Conservation (phyloP, 2,888 invertebrate genomes). For the Geophilus truncorum region DNA sequence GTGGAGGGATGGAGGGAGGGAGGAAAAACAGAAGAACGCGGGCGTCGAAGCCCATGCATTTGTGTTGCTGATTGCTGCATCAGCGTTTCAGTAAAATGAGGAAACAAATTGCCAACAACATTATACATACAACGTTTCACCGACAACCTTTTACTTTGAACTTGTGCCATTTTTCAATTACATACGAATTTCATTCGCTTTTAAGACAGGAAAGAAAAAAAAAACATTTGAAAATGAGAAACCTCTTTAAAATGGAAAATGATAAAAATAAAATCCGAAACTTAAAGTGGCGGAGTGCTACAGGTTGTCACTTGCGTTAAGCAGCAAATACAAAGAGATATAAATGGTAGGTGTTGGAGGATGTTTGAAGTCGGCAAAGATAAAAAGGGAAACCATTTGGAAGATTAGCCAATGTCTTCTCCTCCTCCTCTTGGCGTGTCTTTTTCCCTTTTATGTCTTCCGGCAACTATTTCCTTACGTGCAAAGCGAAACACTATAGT, state of each 20-base stretch:
- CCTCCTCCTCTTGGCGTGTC: background rate
- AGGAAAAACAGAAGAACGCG: background rate
- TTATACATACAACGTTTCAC: background rate
- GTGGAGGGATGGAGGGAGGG: background rate
- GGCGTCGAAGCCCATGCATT: background rate
- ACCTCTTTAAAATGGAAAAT: background rate
- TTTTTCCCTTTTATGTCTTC: background rate
- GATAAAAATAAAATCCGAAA: background rate
- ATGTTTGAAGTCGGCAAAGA: slow-evolving; percentile 15
- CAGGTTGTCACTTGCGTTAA: background rate
- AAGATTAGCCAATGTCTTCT: background rate
- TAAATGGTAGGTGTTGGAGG: background rate
- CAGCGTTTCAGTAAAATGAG: background rate
- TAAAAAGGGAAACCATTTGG: slow-evolving; percentile 14
- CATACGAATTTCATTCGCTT: background rate
- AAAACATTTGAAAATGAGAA: background rate
- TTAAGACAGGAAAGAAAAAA: background rate
- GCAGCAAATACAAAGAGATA: background rate
- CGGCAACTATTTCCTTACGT: background rate
- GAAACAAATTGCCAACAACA: slow-evolving; percentile 7
- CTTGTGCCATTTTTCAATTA: slow-evolving; percentile 13
- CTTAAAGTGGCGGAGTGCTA: background rate
- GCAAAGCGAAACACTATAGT: background rate
- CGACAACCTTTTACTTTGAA: background rate
- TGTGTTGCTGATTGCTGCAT: slow-evolving; percentile 12